A percentile compares a stretch with the other conserved stretches of the same genome.
phyloP scores from a whole-genome alignment of 2,113 vertebrate species.

The Corydoras sp. region DNA sequence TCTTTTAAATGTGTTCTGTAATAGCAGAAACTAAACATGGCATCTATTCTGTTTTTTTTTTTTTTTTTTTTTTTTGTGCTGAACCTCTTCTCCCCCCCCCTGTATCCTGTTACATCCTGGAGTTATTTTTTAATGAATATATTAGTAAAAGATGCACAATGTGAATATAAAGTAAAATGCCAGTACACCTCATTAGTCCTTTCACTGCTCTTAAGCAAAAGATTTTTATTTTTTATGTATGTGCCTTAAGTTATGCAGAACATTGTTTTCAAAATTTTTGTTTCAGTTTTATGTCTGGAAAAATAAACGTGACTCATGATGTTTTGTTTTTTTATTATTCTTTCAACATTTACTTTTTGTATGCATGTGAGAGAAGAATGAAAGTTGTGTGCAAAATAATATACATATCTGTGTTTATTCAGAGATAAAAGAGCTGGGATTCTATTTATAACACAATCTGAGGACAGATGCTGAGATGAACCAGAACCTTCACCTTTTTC shows the following conservation, averaged over 20 bases:
- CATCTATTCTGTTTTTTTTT: not conserved
- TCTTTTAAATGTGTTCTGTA: not conserved
- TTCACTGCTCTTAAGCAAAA: conserved; percentile 4
- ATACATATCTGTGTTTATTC: no score
- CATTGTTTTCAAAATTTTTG: conserved; percentile 38
- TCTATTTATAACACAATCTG: no score
- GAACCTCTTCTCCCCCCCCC: not conserved
- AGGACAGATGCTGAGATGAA: no score
- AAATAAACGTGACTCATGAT: conserved; percentile 41
- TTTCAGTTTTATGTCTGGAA: conserved; percentile 39
- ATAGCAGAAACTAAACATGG: not conserved
- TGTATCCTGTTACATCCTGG: conserved; percentile 18
- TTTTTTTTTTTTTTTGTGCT: not conserved
- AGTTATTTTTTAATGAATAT: not conserved
- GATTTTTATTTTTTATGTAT: conserved; percentile 37
- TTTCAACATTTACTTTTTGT: no score
- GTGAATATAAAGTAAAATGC: conserved; percentile 19
- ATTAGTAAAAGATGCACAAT: conserved; percentile 1
- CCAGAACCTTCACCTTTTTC: no score
- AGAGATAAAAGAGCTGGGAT: no score
- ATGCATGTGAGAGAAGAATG: no score
- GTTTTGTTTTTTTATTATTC: not conserved
- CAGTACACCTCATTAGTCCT: conserved; percentile 14
- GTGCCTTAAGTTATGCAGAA: conserved; percentile 51
- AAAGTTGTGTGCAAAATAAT: no score